Evolutionary conservation across 2,888 invertebrate genomes (phyloP).

Genomic region (Sisyra nigra): DNA sequence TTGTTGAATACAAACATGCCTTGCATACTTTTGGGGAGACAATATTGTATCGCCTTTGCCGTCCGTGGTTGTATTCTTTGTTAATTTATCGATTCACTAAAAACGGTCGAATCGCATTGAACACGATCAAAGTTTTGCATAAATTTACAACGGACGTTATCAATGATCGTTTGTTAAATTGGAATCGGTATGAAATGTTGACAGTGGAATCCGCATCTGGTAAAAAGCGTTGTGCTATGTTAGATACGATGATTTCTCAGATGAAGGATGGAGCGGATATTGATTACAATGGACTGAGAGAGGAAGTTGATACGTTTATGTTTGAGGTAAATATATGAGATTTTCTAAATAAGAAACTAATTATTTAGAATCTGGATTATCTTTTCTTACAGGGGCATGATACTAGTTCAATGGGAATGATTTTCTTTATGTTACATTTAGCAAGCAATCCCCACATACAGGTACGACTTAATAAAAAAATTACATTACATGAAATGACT

Average conservation of each 20-base stretch:
- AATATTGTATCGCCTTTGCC: slow-evolving; percentile 1
- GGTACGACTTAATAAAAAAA: no score
- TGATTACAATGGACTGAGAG: slow-evolving; percentile 7
- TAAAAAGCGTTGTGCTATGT: slow-evolving; percentile 8
- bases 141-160: slow-evolving; percentile 8
- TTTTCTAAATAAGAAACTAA: neutral
- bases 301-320: slow-evolving; percentile 10
- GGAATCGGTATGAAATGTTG: slow-evolving; percentile 3
- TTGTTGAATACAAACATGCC: slow-evolving; percentile 4
- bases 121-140: slow-evolving; percentile 8
- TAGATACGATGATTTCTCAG: slow-evolving; percentile 7
- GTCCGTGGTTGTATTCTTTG: slow-evolving; percentile 5
- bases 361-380: no score
- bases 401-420: slow-evolving; percentile 30
- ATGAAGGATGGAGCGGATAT: slow-evolving; percentile 7
- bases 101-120: neutral
- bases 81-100: neutral
- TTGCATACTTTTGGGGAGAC: slow-evolving; percentile 6
- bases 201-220: slow-evolving; percentile 2
- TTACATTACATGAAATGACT: no score
- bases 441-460: slow-evolving; percentile 29
- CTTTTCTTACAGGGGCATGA: slow-evolving; percentile 31
- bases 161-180: slow-evolving; percentile 7
- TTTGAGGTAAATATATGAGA: slow-evolving; percentile 8
- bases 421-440: slow-evolving; percentile 27